Evolutionary conservation across 2,113 vertebrate genomes (phyloP).

Genomic region (Pedionomus torquatus): DNA sequence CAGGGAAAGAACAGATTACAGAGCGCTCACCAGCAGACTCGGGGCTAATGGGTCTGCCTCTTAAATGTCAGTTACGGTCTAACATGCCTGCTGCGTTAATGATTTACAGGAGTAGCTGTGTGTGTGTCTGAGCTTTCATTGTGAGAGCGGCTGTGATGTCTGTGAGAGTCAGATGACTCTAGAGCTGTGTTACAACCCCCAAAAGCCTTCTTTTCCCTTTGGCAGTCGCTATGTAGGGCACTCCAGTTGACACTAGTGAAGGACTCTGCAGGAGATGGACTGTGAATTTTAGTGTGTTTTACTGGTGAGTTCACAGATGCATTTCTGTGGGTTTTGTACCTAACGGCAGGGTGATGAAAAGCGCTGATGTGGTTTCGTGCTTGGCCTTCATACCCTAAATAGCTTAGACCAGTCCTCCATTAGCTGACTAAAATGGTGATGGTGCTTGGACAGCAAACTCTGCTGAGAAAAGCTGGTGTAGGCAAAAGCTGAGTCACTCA

Average conservation of each 20-base stretch:
- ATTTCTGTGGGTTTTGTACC: not conserved
- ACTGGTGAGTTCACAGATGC: not conserved
- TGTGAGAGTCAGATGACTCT: not conserved
- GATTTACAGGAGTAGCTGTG: not conserved
- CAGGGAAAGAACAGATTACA: not conserved
- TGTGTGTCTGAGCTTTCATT: not conserved
- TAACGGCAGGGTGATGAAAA: not conserved
- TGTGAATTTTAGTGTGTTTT: not conserved
- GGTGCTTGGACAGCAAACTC: not conserved
- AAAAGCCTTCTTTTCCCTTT: not conserved
- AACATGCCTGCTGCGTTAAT: not conserved
- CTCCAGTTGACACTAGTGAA: not conserved
- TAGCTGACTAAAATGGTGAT: not conserved
- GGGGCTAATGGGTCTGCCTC: not conserved
- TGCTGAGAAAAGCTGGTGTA: not conserved
- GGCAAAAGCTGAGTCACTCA: not conserved
- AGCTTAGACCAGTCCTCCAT: not conserved
- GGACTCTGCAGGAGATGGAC: not conserved
- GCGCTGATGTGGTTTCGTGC: not conserved
- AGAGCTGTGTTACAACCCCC: not conserved
- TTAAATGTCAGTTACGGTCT: not conserved
- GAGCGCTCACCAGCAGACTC: not conserved
- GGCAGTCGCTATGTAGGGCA: rapidly evolving
- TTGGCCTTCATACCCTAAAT: not conserved
- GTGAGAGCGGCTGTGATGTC: not conserved